Base-by-base conservation (phyloP, 2,888 invertebrate genomes). In the Baronia brevicornis region DNA sequence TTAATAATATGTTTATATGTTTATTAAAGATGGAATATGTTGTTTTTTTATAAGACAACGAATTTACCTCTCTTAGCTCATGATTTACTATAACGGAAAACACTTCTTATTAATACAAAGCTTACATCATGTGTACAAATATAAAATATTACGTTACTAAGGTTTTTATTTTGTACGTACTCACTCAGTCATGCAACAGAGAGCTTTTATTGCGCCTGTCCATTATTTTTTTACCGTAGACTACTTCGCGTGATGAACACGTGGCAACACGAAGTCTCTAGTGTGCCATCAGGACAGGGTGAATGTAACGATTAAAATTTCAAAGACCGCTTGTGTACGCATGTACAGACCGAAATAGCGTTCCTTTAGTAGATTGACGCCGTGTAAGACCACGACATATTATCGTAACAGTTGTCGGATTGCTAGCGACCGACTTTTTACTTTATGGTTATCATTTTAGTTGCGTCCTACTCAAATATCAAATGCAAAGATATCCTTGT, bases 241-340 rank as follows among this genome's bases (percentile, higher is more conserved):
- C n/a, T n/a, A 39, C 45, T 48, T 43, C 41, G 21, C 17, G 19
- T 9, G 25, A 23, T 24, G 33, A 41, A 44, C 44, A 60, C 60
- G 58, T 58, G 60, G 61, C 49, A 63, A 58, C 61, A 59, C 55
- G 43, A 51, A 51, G 61, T 56, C 68, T 63, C 67, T 47, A 64
- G 66, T 69, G 70, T 69, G 67, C 71, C 70, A 74, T 69, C 60
- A 60, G 65, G 60, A 52, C 66, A 66, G 77, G 75, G 82, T 80
- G 80, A 80, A 80, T 73, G 82, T 72, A 72, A 73, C 82, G 66
- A 80, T 82, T 79, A 82, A 82, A 82, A 78, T 80, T 82, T 80
- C 74, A 80, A 80, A 78, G 70, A 75, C 63, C 67, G 70, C 67
- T 65, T 68, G 66, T 69, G 35, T 69, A 66, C 69, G 66, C 67